Evolutionary conservation across 53 echinoderm and acorn worm genomes (phyloP), one percentile per base, ranked within the genome.

Genomic region (Echinometra lucunter): DNA sequence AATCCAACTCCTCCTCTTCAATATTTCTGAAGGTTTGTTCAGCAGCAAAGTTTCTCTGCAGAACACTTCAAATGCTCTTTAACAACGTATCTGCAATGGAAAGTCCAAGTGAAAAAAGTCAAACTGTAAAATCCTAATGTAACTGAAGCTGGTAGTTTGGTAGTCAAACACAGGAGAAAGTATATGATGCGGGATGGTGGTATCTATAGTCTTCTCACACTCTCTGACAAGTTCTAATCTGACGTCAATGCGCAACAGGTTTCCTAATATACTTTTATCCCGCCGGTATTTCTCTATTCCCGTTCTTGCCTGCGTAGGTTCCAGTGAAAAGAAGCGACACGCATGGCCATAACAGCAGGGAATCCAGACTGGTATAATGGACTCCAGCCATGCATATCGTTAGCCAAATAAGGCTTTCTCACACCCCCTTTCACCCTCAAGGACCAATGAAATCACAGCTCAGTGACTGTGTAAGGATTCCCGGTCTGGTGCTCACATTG

Each of bases 191-290:
- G 32, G 72, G 35, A 9, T 6, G 30, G 30, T 10, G 28, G 8
- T n/a, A n/a, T 53, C 53, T 72, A 35, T 8, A 32, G 72, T 23
- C 4, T 4, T 75, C 42, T 78, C 23, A 3, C 42, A 42, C 42
- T 40, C 78, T 78, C 42, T 42, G 23, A 42, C 42, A 78, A 42
- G 78, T 78, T 78, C 78, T 78, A 78, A 40, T 78, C 78, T 78
- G 78, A 78, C 78, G 78, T 78, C 78, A 78, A 78, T 4, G 13
- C 40, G 78, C 78, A 78, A 78, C 78, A 78, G 78, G 78, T 78
- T 72, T 40, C 78, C 78, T 78, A 78, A 78, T 78, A 40, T 78
- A 78, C 42, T 23, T 40, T 23, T 78, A 42, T 23, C 40, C 75
- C 19, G 15, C 40, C 19, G 78, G 78, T 40, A 6, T 38, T 42